These are phyloP conservation scores for Epinephelus malabaricus DNA, from an alignment of 2,797 vertebrate species.

Conservation along the genomic window DNA sequence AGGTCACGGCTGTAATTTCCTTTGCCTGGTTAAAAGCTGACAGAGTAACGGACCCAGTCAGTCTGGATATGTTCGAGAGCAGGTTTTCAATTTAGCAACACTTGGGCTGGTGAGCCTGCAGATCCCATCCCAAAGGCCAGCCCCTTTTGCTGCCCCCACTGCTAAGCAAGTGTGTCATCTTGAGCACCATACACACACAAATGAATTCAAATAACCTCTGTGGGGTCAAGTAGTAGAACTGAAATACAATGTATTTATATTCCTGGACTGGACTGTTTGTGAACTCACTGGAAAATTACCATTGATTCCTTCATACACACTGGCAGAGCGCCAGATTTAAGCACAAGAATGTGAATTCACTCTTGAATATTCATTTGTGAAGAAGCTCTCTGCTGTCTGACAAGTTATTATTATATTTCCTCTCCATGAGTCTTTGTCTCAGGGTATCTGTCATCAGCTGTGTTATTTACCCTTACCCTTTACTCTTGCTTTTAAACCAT, in stretches of 20 bases:
- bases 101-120: conserved; percentile 54
- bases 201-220: conserved; percentile 62
- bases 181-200: conserved; percentile 21
- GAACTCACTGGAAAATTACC: conserved; percentile 62
- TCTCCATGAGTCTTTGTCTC: conserved; percentile 22
- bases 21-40: conserved; percentile 81
- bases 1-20: conserved; percentile 84
- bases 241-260: conserved; percentile 60
- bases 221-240: conserved; percentile 47
- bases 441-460: conserved; percentile 4
- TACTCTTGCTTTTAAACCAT: conserved; percentile 17
- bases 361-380: conserved; percentile 50
- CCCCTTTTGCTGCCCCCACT: conserved; percentile 34
- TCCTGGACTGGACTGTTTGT: conserved; percentile 46
- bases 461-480: conserved; percentile 9
- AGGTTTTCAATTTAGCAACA: conserved; percentile 81
- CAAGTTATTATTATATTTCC: conserved; percentile 33
- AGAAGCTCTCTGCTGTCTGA: conserved; percentile 20
- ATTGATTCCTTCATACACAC: conserved; percentile 52
- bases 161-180: conserved; percentile 67
- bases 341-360: conserved; percentile 46
- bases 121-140: conserved; percentile 50
- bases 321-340: conserved; percentile 28
- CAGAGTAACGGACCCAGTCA: conserved; percentile 67
- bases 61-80: conserved; percentile 65